Percentiles rank a stretch among this genome's conserved stretches.
Evolutionary conservation across 2,797 vertebrate species (phyloP).

Genomic region (Phataginus tetradactyla): DNA sequence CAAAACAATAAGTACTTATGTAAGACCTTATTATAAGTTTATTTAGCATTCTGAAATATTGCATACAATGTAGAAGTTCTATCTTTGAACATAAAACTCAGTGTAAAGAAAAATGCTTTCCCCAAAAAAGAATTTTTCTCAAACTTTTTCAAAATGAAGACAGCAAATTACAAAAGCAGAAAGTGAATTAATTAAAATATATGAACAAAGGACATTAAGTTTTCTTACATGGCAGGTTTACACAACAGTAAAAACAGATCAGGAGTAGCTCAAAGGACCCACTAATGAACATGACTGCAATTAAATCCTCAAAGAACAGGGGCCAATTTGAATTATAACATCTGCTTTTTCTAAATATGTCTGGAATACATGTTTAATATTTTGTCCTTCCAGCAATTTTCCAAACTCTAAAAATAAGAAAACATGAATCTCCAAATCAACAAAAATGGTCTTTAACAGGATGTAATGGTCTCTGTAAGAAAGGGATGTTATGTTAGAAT

Average conservation of each 20-base stretch:
- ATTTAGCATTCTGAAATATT: slow-evolving; percentile 33
- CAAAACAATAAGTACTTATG: slow-evolving; percentile 57
- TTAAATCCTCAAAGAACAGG: slow-evolving; percentile 55
- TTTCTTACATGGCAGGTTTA: slow-evolving; percentile 50
- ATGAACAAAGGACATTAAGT: slow-evolving; percentile 57
- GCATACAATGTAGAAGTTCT: slow-evolving; percentile 14
- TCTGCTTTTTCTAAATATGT: slow-evolving; percentile 45
- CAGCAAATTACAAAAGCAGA: slow-evolving; percentile 59
- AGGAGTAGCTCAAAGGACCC: slow-evolving; percentile 29
- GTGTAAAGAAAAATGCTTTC: slow-evolving; percentile 24
- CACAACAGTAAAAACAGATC: slow-evolving; percentile 48
- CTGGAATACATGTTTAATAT: slow-evolving; percentile 8
- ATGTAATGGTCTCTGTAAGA: slow-evolving; percentile 17
- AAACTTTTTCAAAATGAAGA: slow-evolving; percentile 34
- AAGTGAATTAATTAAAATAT: slow-evolving; percentile 52
- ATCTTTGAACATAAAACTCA: slow-evolving; percentile 32
- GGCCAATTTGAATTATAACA: slow-evolving; percentile 41
- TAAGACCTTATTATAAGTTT: slow-evolving; percentile 29
- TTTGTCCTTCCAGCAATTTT: slow-evolving; percentile 61
- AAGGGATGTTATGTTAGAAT: not conserved
- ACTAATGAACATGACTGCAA: slow-evolving; percentile 48
- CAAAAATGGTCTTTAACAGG: slow-evolving; percentile 38
- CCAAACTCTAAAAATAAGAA: slow-evolving; percentile 51
- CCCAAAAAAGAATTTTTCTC: not conserved
- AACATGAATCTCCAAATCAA: slow-evolving; percentile 24